These are phyloP conservation scores for Boloria selene DNA, from an alignment of 2,888 invertebrate genomes.

Conservation along the genomic window DNA sequence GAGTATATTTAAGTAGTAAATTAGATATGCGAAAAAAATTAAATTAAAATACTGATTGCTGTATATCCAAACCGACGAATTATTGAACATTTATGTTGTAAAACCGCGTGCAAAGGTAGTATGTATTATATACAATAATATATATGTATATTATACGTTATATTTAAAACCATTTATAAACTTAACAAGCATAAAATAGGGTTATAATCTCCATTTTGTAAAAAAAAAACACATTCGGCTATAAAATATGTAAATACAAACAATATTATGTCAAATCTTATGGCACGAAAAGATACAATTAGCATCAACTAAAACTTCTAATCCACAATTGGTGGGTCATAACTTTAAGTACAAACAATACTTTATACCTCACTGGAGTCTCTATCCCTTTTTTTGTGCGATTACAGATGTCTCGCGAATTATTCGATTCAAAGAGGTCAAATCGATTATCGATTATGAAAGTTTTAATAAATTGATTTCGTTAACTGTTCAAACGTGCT, in stretches of 20 bases:
- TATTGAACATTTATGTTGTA: too few species aligned
- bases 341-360: constrained; percentile 21
- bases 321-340: neutral
- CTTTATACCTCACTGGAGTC: neutral
- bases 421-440: neutral
- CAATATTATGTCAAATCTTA: constrained; percentile 9
- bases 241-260: constrained; percentile 3
- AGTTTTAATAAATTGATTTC: neutral
- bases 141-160: neutral
- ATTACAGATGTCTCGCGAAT: neutral
- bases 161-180: neutral
- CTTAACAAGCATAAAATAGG: neutral
- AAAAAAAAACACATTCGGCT: neutral
- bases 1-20: neutral
- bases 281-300: constrained; percentile 17
- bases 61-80: too few species aligned
- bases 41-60: too few species aligned
- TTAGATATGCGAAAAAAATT: too few species aligned
- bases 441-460: neutral
- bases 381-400: neutral
- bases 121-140: too few species aligned
- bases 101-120: too few species aligned
- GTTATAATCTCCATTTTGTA: neutral
- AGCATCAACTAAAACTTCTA: neutral
- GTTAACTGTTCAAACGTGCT: neutral